Evolutionary conservation across 2,113 vertebrate species (phyloP).

Genomic region (Leptodactylus fuscus): DNA sequence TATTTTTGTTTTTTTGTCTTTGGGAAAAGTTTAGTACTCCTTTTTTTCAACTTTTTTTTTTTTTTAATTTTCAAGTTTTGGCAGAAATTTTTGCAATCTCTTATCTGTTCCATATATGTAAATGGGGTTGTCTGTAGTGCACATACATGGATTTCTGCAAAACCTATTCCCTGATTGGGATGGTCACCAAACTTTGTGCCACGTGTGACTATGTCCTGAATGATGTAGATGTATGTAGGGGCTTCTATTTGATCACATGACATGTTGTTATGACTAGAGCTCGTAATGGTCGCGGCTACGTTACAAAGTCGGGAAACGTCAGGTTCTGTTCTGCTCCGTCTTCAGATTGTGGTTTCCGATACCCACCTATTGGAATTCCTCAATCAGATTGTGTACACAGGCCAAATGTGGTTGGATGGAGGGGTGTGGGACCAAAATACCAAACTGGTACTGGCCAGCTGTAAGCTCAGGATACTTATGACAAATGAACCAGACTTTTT

Average conservation of each 20-base stretch:
- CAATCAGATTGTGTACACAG: not conserved
- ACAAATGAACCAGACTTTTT: not conserved
- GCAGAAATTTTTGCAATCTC: too few relatives aligned
- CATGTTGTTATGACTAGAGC: constrained; percentile 31
- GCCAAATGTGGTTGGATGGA: not conserved
- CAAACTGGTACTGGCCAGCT: not conserved
- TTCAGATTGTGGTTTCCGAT: constrained; percentile 28
- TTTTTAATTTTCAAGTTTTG: too few relatives aligned
- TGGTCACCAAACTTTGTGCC: too few relatives aligned
- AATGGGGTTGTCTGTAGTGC: too few relatives aligned
- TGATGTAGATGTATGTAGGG: too few relatives aligned
- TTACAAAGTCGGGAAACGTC: constrained; percentile 32
- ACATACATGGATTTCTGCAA: too few relatives aligned
- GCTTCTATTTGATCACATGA: constrained; percentile 20
- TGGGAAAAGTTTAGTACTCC: too few relatives aligned
- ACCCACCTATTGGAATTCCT: constrained; percentile 9
- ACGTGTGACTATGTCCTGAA: too few relatives aligned
- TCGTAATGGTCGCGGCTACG: constrained; percentile 28
- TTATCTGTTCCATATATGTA: too few relatives aligned
- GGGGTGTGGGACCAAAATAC: not conserved
- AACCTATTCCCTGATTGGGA: too few relatives aligned
- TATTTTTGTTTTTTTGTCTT: not conserved
- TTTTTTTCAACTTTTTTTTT: too few relatives aligned
- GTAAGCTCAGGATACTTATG: not conserved
- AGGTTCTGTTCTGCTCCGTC: not conserved